A percentile compares a stretch with the other conserved stretches of the same genome.
These are phyloP conservation scores for Aphaenogaster floridana DNA, from an alignment of 1,140 invertebrate species.

Conservation along the genomic window DNA sequence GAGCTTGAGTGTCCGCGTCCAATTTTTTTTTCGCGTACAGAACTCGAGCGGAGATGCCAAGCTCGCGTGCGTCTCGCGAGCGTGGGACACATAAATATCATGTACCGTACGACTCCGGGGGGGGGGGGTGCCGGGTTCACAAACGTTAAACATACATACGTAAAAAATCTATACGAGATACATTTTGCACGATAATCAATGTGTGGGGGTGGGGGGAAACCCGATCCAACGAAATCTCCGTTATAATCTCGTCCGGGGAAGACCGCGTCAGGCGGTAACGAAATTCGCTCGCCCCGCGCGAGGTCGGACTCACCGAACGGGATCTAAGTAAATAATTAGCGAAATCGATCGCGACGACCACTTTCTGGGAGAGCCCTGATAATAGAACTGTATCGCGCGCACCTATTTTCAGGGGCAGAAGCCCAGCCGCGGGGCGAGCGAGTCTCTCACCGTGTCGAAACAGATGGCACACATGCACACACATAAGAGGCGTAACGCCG, in stretches of 20 bases:
- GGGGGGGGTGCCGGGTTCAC: background rate
- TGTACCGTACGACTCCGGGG: constrained; percentile 1
- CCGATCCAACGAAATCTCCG: constrained; percentile 7
- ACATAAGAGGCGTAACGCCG: background rate
- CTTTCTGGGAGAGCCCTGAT: background rate
- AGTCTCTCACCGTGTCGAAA: constrained; percentile 29
- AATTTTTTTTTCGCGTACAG: background rate
- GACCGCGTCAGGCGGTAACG: constrained; percentile 18
- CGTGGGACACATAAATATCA: background rate
- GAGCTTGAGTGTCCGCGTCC: constrained; percentile 25
- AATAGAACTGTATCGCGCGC: background rate
- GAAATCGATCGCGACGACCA: background rate
- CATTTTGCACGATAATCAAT: constrained; percentile 23
- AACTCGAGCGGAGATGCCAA: constrained; percentile 22
- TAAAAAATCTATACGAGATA: constrained; percentile 6
- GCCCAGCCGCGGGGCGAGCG: background rate
- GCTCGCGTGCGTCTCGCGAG: background rate
- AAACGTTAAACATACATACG: background rate
- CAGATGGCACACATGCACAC: constrained; percentile 10
- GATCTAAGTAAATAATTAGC: constrained; percentile 34
- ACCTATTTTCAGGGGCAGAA: constrained; percentile 1
- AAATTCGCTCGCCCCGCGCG: background rate
- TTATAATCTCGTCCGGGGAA: constrained; percentile 38
- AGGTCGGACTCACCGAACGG: background rate
- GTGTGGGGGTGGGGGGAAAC: background rate